Base-by-base conservation (phyloP, 2,113 vertebrate species). In the Hypanus sabinus region DNA sequence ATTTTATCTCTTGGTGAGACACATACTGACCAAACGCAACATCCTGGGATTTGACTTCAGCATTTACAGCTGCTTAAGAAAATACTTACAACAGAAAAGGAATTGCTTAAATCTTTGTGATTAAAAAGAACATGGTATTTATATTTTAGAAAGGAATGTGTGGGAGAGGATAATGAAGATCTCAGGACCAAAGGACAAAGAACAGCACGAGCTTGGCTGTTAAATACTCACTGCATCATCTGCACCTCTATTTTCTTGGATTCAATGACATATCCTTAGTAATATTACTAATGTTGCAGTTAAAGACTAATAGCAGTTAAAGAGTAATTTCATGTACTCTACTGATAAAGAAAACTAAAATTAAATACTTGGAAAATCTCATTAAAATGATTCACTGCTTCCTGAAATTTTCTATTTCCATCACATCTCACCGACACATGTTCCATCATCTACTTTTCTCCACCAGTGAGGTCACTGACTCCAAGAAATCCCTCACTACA, bases 121-220 rank as follows among this genome's bases (percentile, higher is more conserved):
- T 90, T 90, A 90, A 62, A 68, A 87, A 90, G 83, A 65, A 90
- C 60, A 90, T 90, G 60, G 30, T 68, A 68, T 90, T 90, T 90
- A 90, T 90, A 68, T 65, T 90, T 65, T 68, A 20, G 16, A 90
- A 85, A 90, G 60, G 60, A 90, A 33, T 90, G 85, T 90, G 85
- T 90, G 85, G 85, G 85, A 90, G 60, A 90, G n/a, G 16, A 36
- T 65, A 65, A 90, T 65, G 62, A 88, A 88, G 30, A 68, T 30
- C 57, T 88, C 1, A 18, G 57, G 60, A 33, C 81, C 57, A 90
- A 33, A 65, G 30, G 12, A 90, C 85, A 65, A 90, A 60, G 62
- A 90, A 90, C 85, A 68, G 60, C 60, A 33, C 33, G 30, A 65
- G 60, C 60, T 33, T 65, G 16, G 60, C n/a, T 65, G 60, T 62